These are phyloP conservation scores for Drosophila littoralis DNA, from an alignment of 1,140 invertebrate genomes.

Conservation along the genomic window DNA sequence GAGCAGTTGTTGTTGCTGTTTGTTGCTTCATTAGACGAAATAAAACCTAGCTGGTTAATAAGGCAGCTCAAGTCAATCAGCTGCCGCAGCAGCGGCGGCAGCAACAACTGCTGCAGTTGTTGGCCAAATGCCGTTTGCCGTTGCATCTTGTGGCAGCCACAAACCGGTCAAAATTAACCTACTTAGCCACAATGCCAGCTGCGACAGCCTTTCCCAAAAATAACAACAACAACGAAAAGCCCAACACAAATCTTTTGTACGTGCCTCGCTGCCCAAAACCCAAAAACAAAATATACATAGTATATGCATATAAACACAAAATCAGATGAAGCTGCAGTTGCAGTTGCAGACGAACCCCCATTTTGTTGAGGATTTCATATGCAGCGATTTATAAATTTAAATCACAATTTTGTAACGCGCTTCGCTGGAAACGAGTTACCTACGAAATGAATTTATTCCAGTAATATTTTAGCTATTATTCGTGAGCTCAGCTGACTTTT, in stretches of 20 bases:
- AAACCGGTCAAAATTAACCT: slow-evolving; percentile 83
- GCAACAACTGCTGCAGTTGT: slow-evolving; percentile 41
- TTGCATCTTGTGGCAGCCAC: slow-evolving; percentile 46
- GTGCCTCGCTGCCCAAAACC: slow-evolving; percentile 39
- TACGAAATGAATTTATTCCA: no score
- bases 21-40: slow-evolving; percentile 75
- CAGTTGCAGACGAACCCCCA: neutral
- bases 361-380: neutral
- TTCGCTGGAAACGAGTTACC: no score
- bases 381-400: slow-evolving; percentile 15
- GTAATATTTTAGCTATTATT: neutral
- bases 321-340: slow-evolving; percentile 11
- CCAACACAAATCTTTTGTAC: slow-evolving; percentile 64
- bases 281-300: neutral
- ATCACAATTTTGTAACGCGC: neutral
- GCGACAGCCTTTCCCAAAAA: slow-evolving; percentile 57
- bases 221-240: slow-evolving; percentile 36
- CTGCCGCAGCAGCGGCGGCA: slow-evolving; percentile 33
- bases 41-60: slow-evolving; percentile 62
- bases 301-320: no score
- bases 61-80: slow-evolving; percentile 70
- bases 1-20: slow-evolving; percentile 33
- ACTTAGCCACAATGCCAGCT: slow-evolving; percentile 65
- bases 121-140: slow-evolving; percentile 60
- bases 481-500: slow-evolving; percentile 1